These are phyloP conservation scores for Frankliniella intonsa DNA, from an alignment of 2,888 invertebrate species.

Conservation along the genomic window DNA sequence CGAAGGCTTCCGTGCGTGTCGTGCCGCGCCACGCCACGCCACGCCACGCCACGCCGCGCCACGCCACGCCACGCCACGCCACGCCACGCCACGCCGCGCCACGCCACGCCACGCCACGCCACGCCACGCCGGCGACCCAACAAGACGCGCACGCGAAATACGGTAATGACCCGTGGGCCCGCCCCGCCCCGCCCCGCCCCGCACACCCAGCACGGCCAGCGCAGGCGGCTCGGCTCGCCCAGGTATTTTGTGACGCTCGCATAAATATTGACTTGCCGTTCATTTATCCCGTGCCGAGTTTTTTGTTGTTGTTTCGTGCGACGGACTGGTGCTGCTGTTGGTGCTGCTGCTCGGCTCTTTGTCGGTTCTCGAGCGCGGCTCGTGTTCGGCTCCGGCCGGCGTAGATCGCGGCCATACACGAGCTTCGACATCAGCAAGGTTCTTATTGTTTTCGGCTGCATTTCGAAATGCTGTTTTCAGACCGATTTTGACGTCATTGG, in stretches of 20 bases:
- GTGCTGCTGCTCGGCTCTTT: too few relatives aligned
- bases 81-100: neutral
- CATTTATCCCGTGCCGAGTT: neutral
- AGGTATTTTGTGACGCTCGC: conserved; percentile 9
- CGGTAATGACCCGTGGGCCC: neutral
- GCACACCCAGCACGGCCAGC: neutral
- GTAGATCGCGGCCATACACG: too few relatives aligned
- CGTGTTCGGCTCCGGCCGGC: too few relatives aligned
- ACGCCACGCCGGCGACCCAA: neutral
- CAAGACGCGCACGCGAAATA: conserved; percentile 6
- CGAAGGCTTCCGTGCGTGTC: neutral
- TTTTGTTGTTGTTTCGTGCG: too few relatives aligned
- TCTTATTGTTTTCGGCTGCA: too few relatives aligned
- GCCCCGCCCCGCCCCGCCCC: neutral
- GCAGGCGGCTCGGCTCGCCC: neutral
- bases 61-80: neutral
- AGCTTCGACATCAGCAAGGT: too few relatives aligned
- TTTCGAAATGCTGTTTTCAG: too few relatives aligned
- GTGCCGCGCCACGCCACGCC: neutral
- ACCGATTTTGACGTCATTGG: too few relatives aligned
- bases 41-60: neutral
- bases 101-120: neutral
- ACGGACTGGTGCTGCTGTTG: too few relatives aligned
- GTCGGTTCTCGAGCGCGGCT: too few relatives aligned
- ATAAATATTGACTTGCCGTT: neutral